Base-by-base conservation (phyloP, 2,113 vertebrate species). In the Phalacrocorax brasilianus region DNA sequence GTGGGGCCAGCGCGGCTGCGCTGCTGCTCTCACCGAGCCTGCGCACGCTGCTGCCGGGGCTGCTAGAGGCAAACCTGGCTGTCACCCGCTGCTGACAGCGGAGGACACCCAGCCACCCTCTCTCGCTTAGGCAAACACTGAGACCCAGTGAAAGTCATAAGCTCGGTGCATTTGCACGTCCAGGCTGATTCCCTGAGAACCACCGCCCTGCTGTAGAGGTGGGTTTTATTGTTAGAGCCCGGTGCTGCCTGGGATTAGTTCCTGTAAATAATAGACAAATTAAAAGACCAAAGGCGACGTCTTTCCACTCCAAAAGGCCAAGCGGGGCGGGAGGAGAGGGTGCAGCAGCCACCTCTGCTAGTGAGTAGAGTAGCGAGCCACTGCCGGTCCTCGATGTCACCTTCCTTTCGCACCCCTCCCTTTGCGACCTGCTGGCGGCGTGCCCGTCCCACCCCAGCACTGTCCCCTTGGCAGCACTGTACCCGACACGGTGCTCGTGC, bases 161-260 rank as follows among this genome's bases (percentile, higher is more conserved):
- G 44, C 45, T 21, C 1, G 5, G 30, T 30, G 65, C 22, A 0
- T 44, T 53, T 11, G 19, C 26, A 0, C 3, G 14, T 23, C 40
- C 65, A 19, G 65, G 33, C 47, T 22, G 27, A 17, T 33, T 18
- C 47, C 70, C 70, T 14, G 40, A 33, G 59, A 33, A 7, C 33
- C 27, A 4, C 40, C 7, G 4, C 22, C 11, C 40, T 32, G 22
- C 59, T 17, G 19, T 8, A 24, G 47, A n/a, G 32, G 32, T 18
- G 32, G 33, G 49, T 8, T 10, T 53, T 32, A 6, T 4, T 10
- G 5, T 20, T 9, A 38, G 28, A 58, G 66, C 58, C 50, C 9
- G 11, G 70, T 11, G 42, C 27, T 52, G n/a, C 52, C 30, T 28
- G 61, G 58, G 78, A 52, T 70, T 38, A 27, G 82, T 42, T 68